Conservation (phyloP, 2,797 vertebrate species). For the Lagorchestes hirsutus region DNA sequence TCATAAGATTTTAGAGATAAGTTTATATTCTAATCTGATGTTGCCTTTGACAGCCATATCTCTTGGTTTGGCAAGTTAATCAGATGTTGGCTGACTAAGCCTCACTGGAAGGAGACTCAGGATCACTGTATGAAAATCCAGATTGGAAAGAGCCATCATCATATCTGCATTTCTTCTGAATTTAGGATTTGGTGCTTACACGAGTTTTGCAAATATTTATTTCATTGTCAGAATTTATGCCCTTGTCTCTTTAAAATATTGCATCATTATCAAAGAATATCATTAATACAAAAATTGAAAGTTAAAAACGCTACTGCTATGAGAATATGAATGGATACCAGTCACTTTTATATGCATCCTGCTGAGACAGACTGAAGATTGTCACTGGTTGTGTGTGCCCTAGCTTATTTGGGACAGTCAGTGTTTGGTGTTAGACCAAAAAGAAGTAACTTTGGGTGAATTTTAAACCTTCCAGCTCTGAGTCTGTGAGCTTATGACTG, state of each 20-base stretch:
- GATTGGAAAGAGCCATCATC: background rate
- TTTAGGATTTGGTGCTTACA: background rate
- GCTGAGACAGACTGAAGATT: background rate
- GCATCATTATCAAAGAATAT: background rate
- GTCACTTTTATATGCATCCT: background rate
- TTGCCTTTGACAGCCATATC: background rate
- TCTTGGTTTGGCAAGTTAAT: background rate
- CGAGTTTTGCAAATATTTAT: background rate
- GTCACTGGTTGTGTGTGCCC: background rate
- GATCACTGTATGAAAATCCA: background rate
- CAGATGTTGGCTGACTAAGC: background rate
- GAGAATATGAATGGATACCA: background rate
- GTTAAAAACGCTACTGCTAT: background rate
- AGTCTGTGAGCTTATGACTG: background rate
- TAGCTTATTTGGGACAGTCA: background rate
- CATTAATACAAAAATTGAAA: background rate
- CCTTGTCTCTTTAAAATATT: background rate
- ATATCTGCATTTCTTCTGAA: background rate
- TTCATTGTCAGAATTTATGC: background rate
- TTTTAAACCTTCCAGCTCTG: background rate
- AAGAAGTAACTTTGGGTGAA: background rate
- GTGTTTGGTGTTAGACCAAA: background rate
- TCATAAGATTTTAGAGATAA: background rate
- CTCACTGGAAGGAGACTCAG: background rate
- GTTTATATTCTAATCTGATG: background rate